Percentiles rank a stretch among this genome's conserved stretches.
These are phyloP conservation scores for Lithobates sylvaticus DNA, from an alignment of 2,797 vertebrate genomes.

Conservation along the genomic window DNA sequence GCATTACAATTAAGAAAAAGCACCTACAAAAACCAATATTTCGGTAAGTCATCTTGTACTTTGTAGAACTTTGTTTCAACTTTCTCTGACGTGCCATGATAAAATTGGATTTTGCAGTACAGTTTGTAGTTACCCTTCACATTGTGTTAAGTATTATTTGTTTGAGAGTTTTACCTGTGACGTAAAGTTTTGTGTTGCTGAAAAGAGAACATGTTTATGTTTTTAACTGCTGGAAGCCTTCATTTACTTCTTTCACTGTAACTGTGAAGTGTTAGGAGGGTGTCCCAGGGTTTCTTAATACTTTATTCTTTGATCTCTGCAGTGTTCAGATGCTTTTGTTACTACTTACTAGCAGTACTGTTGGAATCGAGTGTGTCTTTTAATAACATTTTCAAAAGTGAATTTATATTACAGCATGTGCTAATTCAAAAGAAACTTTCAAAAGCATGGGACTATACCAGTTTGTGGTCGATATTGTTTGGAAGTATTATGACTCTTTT, in stretches of 20 bases:
- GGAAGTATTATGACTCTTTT: background rate
- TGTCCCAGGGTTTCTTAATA: background rate
- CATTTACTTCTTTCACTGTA: constrained; percentile 17
- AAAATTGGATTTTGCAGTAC: background rate
- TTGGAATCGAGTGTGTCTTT: constrained; percentile 4
- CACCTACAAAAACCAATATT: constrained; percentile 90
- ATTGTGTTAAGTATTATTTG: background rate
- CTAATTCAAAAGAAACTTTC: background rate
- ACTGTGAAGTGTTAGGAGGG: constrained; percentile 2
- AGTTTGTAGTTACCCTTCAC: background rate
- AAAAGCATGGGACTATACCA: background rate
- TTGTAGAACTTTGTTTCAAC: background rate
- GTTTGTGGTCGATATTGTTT: background rate
- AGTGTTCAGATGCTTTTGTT: constrained; percentile 25
- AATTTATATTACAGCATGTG: constrained; percentile 64
- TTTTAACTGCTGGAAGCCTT: background rate
- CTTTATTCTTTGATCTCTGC: constrained; percentile 5
- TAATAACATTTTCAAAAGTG: constrained; percentile 57
- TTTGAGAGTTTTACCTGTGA: background rate
- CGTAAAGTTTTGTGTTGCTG: background rate
- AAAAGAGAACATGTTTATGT: constrained; percentile 10
- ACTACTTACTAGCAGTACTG: constrained; percentile 4
- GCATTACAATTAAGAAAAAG: constrained; percentile 88
- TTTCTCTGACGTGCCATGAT: background rate
- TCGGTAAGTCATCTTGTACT: constrained; percentile 79